Conservation (phyloP, 53 echinoderm and acorn worm genomes). For the Echinarachnius parma region DNA sequence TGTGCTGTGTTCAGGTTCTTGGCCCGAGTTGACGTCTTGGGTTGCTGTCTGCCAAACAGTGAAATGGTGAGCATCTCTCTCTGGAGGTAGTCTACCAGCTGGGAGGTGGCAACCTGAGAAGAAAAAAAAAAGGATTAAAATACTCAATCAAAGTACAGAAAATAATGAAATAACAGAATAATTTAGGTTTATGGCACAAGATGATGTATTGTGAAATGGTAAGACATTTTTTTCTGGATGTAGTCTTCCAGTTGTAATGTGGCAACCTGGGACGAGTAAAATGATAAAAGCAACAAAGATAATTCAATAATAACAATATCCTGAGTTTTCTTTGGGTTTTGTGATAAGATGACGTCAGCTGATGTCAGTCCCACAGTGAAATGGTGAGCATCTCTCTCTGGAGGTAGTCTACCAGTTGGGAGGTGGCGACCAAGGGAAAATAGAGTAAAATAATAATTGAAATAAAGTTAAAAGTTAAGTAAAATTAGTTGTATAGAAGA, state of each 20-base stretch:
- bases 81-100: conserved; percentile 83
- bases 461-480: no score
- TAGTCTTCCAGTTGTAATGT: no score
- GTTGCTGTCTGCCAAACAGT: conserved; percentile 72
- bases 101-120: conserved; percentile 34
- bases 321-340: no score
- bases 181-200: not conserved
- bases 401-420: conserved; percentile 86
- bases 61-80: conserved; percentile 71
- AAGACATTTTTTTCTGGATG: no score
- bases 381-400: conserved; percentile 67
- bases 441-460: no score
- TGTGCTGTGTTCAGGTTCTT: conserved; percentile 74
- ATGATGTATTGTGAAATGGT: not conserved
- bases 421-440: conserved; percentile 12
- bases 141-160: not conserved
- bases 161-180: not conserved
- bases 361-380: conserved; percentile 78
- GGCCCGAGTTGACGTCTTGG: conserved; percentile 37
- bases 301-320: no score
- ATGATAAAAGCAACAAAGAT: no score
- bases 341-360: conserved; percentile 40
- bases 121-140: not conserved
- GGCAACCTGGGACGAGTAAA: no score
- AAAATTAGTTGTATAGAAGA: no score